These are phyloP conservation scores for Porites lutea DNA, from an alignment of 64 coral and sea anemone species.

Conservation along the genomic window DNA sequence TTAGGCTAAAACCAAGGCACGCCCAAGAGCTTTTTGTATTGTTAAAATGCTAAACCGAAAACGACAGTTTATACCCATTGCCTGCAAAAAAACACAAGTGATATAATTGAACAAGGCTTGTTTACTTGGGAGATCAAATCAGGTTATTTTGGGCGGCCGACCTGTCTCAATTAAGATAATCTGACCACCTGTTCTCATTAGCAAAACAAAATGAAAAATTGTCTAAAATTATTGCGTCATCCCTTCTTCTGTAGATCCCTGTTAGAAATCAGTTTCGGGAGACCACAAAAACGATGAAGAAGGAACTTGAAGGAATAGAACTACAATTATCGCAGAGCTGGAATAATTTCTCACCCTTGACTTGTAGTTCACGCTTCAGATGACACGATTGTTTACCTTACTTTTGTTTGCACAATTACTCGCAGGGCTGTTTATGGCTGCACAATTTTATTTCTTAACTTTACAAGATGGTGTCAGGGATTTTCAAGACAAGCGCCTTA, in stretches of 20 bases:
- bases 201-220: background rate
- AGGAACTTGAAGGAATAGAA: background rate
- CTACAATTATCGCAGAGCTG: background rate
- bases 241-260: background rate
- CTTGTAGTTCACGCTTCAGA: background rate
- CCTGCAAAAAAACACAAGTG: background rate
- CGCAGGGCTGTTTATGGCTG: background rate
- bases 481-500: background rate
- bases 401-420: constrained; percentile 14
- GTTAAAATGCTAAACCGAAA: background rate
- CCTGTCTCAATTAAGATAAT: background rate
- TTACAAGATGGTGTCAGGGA: background rate
- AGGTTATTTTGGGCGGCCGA: background rate
- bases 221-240: constrained; percentile 46
- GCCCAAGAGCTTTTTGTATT: background rate
- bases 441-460: constrained; percentile 38
- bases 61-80: too few relatives aligned
- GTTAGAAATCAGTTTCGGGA: constrained; percentile 1
- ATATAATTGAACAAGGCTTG: background rate
- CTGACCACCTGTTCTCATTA: background rate
- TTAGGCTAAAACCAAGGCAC: background rate
- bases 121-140: background rate
- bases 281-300: constrained; percentile 4
- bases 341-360: background rate
- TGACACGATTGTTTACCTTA: constrained; percentile 11